These are phyloP conservation scores for Chionodraco myersi DNA, from an alignment of 2,113 vertebrate species.

Conservation along the genomic window DNA sequence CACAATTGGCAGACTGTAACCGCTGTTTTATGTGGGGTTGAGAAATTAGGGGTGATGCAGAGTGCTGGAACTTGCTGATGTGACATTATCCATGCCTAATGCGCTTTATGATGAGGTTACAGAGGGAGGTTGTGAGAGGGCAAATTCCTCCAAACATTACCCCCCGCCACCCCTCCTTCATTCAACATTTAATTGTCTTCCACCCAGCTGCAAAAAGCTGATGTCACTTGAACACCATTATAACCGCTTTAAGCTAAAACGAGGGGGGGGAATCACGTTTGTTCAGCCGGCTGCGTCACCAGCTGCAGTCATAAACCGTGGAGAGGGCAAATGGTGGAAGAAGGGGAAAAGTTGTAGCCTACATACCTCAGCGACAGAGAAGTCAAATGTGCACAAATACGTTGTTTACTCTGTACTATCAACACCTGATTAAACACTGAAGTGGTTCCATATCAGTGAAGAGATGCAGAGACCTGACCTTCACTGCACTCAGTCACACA, in stretches of 20 bases:
- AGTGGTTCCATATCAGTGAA: constrained; percentile 60
- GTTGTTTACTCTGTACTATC: constrained; percentile 50
- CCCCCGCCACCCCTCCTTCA: constrained; percentile 1
- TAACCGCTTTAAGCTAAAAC: constrained; percentile 64
- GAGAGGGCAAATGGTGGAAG: neutral
- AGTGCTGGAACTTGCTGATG: constrained; percentile 71
- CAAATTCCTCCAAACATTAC: constrained; percentile 64
- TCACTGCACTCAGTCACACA: constrained; percentile 2
- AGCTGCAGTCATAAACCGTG: constrained; percentile 43
- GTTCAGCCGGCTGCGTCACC: constrained; percentile 33
- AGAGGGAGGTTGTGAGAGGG: constrained; percentile 63
- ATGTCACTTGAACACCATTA: constrained; percentile 76
- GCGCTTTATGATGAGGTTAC: constrained; percentile 64
- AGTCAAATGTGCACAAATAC: constrained; percentile 31
- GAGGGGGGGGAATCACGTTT: constrained; percentile 43
- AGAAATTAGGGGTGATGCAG: constrained; percentile 50
- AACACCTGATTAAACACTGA: constrained; percentile 47
- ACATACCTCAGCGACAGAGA: constrained; percentile 38
- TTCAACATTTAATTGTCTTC: constrained; percentile 75
- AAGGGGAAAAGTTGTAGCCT: neutral
- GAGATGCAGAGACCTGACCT: constrained; percentile 45
- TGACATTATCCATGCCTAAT: constrained; percentile 55
- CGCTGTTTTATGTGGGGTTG: constrained; percentile 63
- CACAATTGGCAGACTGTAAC: constrained; percentile 53
- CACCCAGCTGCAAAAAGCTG: constrained; percentile 76